Evolutionary conservation across 2,113 vertebrate species (phyloP), one percentile per base, ranked within the genome.

Genomic region (Pedetes capensis): DNA sequence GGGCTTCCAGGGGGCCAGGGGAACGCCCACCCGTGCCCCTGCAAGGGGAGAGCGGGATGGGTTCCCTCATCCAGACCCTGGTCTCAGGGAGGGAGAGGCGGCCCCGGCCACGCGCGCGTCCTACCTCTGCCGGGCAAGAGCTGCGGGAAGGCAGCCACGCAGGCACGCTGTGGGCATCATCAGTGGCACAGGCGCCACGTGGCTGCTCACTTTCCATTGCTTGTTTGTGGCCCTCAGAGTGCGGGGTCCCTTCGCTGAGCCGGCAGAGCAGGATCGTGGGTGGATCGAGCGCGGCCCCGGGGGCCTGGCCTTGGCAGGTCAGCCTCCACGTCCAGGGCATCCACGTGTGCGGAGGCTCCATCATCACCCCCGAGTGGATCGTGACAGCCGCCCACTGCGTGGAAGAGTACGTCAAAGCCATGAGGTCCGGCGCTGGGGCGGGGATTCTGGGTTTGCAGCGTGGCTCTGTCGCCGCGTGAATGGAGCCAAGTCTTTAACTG

Each of bases 221-320:
- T 0, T 72, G 66, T 53, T 80, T 85, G 69, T 68, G 5, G 1
- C 95, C 66, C 81, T 53, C 93, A 99, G 99, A 97, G 0, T 99
- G 99, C 3, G 99, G 99, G 1, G 68, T 93, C 29, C 61, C 98
- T 84, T 96, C 6, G 0, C 3, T 0, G 2, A 61, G 0, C 22
- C 1, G 14, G 0, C 97, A 96, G 94, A 97, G 96, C 49, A 99
- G 99, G 74, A 99, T 99, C 1, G 99, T 99, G 61, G 99, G 99
- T 0, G 99, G 99, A 4, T 98, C 96, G 0, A 37, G 55, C 0
- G 99, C 99, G 0, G 23, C 0, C 4, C 95, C 9, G 13, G 99
- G 98, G 4, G 98, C 99, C 88, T 99, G 99, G 98, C 99, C 99
- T 0, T 99, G 99, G 99, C 99, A 99, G 98, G 99, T 99, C 80